Base-by-base conservation (phyloP, 2,888 invertebrate species). In the Reticulitermes lucifugus region DNA sequence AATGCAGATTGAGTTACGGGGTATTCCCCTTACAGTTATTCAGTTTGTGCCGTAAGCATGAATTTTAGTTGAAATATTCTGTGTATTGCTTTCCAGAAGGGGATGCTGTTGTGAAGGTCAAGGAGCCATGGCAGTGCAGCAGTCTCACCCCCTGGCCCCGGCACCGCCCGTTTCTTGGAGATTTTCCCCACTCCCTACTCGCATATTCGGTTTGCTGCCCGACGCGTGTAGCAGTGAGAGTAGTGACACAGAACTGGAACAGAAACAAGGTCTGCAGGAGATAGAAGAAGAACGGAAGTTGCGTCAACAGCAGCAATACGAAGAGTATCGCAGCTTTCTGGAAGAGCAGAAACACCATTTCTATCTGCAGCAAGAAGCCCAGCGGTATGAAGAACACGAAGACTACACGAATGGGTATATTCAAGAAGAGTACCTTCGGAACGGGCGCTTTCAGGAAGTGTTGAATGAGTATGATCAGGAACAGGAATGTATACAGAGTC, bases 141-240 rank as follows among this genome's bases (percentile, higher is more conserved):
- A 77, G 41, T 46, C 43, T 46, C 77, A 77, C n/a, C 46, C 51
- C 9, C 12, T 73, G 35, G 14, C 41, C 29, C 73, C 73, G 41
- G 41, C 6, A 12, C 84, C 84, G 7, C 84, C 84, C 21, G 84
- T 84, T 2, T 55, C 84, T 22, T 84, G 84, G 84, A 29, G 84
- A 35, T 84, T 84, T 43, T 84, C 84, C 21, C 84, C 84, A 3
- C 65, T 79, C 0, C 77, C 77, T 5, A 59, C 84, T 29, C 60
- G 65, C 35, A 43, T 83, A 14, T 83, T 83, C 43, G 60, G 60
- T 18, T 25, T 75, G 77, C 59, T 84, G 29, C 73, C 84, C 29
- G 65, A 77, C 41, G 55, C 84, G 1, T 77, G 65, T 35, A 55
- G 55, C 43, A 84, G 84, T 41, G 77, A 84, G 77, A 70, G 70